phyloP scores from a whole-genome alignment of 2,888 invertebrate species.

The Clusia tigrina region DNA sequence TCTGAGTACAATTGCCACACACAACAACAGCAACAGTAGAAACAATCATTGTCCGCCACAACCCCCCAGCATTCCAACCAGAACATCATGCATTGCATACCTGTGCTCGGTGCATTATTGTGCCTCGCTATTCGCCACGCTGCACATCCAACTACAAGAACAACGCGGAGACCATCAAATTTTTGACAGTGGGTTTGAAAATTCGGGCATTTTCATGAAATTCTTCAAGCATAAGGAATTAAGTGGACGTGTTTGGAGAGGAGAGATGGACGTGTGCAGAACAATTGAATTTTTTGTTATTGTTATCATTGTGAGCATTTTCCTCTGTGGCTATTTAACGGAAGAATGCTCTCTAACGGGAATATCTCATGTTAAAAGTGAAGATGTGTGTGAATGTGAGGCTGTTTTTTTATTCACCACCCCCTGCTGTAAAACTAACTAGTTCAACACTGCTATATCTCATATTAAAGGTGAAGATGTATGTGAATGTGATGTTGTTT shows the following conservation, averaged over 20 bases:
- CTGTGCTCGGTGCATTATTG: not conserved
- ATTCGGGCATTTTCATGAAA: conserved; percentile 33
- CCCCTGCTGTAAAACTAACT: too few species aligned
- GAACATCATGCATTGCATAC: not conserved
- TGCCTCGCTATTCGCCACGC: not conserved
- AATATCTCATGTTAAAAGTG: too few species aligned
- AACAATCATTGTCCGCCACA: not conserved
- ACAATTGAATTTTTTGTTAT: not conserved
- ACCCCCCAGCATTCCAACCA: not conserved
- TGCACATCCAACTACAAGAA: conserved; percentile 23
- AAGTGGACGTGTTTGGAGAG: conserved; percentile 31
- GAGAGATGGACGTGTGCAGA: not conserved
- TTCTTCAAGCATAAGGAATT: conserved; percentile 36
- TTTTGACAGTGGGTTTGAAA: conserved; percentile 28
- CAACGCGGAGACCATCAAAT: conserved; percentile 18
- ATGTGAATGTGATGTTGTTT: too few species aligned
- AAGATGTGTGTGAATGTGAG: too few species aligned
- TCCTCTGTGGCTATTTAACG: not conserved
- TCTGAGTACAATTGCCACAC: not conserved
- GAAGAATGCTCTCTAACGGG: conserved; percentile 8
- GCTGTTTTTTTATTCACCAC: too few species aligned
- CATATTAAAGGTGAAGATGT: too few species aligned
- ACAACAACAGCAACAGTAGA: not conserved
- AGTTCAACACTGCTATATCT: too few species aligned
- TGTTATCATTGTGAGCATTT: not conserved